phyloP scores from a whole-genome alignment of 2,113 vertebrate genomes.

The Eudorcas thomsonii region DNA sequence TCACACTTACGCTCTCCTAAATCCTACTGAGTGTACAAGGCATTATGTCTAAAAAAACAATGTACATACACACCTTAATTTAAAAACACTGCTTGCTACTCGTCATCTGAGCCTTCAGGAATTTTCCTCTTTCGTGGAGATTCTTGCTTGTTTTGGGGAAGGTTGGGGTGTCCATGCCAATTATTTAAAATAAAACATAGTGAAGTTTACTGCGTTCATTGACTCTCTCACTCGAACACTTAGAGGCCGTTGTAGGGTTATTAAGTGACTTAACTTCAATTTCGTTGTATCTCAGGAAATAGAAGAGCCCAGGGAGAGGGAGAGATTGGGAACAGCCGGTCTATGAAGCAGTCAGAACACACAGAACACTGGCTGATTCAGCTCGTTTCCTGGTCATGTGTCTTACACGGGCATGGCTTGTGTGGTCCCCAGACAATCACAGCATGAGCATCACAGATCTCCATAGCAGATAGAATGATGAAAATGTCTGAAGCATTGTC shows the following conservation, averaged over 20 bases:
- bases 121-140: not conserved
- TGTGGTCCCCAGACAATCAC: not conserved
- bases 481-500: not conserved
- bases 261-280: not conserved
- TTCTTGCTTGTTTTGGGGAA: not conserved
- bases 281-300: not conserved
- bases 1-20: too few relatives aligned
- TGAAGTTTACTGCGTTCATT: not conserved
- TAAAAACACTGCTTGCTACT: not conserved
- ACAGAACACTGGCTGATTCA: too few relatives aligned
- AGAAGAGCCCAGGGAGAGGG: too few relatives aligned
- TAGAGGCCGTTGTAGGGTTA: not conserved
- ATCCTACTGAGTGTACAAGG: too few relatives aligned
- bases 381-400: fast-evolving
- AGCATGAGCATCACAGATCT: not conserved
- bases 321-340: not conserved
- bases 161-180: not conserved
- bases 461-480: not conserved
- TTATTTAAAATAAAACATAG: not conserved
- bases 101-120: not conserved
- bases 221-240: not conserved
- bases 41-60: too few relatives aligned
- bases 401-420: not conserved
- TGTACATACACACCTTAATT: not conserved
- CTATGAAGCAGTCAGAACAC: not conserved